Base-by-base conservation (phyloP, 2,797 vertebrate species). In the Echeneis naucrates region DNA sequence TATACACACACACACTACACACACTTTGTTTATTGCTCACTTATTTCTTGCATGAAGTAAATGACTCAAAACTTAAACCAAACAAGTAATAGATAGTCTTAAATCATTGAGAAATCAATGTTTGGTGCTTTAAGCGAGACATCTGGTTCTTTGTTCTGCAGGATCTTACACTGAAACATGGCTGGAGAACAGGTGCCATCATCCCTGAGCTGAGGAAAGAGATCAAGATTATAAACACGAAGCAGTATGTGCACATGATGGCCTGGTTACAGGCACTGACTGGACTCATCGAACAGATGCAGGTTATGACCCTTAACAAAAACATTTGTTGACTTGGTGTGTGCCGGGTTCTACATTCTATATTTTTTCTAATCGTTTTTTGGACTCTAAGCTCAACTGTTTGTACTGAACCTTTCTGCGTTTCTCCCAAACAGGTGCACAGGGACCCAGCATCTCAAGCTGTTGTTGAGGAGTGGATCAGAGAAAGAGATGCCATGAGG, bases 131-230 rank as follows among this genome's bases (percentile, higher is more conserved):
- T 32, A n/a, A n/a, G n/a, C n/a, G n/a, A n/a, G n/a, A n/a, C n/a
- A n/a, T 62, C 21, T 37, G 13, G 32, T 60, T 30, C 5, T 72
- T 56, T 76, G 26, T 58, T 57, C 37, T 68, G 24, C 77, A 99
- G 98, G 98, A 99, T 88, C 89, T 99, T 88, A 99, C 98, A 2
- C 94, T 99, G 87, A 99, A 97, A 90, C 98, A 99, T 0, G 98
- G 98, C 81, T 99, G 98, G 98, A 94, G 98, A 75, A 99, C 98
- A 0, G 98, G 98, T 0, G 98, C 98, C 1, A 99, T 99, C 87
- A 99, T 99, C 85, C 98, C 98, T 0, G 98, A 99, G 91, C 88
- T 99, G 38, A 92, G 97, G 54, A 96, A 97, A 0, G 98, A 99
- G 93, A 97, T 99, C 85, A 97, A 94, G 88, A 98, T 97, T 83